Conservation (phyloP, 2,113 vertebrate species). For the Connochaetes taurinus region DNA sequence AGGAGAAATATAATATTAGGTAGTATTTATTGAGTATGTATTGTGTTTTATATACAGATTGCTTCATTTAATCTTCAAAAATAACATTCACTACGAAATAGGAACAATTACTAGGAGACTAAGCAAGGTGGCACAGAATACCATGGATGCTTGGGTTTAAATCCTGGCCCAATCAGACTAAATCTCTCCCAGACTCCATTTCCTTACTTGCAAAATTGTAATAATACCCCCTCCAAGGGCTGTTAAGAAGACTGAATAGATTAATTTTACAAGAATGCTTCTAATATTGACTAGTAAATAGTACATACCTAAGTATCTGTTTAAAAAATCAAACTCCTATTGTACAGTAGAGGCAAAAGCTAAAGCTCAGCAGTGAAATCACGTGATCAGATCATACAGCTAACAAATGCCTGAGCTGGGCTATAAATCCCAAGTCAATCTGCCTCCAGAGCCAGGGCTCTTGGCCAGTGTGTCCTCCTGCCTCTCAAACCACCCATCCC, state of each 20-base stretch:
- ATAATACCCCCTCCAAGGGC: neutral
- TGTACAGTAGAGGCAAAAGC: neutral
- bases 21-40: neutral
- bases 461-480: neutral
- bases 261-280: neutral
- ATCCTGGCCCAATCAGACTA: neutral
- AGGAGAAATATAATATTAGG: neutral
- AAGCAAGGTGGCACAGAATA: accelerated
- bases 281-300: neutral
- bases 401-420: accelerated
- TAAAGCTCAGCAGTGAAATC: neutral
- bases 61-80: neutral
- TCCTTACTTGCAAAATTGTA: neutral
- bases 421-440: neutral
- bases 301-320: neutral
- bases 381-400: neutral
- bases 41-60: neutral
- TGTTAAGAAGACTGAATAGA: neutral
- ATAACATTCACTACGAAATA: too few species aligned
- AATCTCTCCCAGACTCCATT: neutral
- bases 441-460: neutral
- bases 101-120: neutral
- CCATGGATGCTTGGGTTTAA: neutral
- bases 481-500: neutral
- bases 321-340: neutral